Percentiles rank a stretch among this genome's conserved stretches.
These are phyloP conservation scores for Petaurus breviceps DNA, from an alignment of 2,113 vertebrate genomes.

Conservation along the genomic window DNA sequence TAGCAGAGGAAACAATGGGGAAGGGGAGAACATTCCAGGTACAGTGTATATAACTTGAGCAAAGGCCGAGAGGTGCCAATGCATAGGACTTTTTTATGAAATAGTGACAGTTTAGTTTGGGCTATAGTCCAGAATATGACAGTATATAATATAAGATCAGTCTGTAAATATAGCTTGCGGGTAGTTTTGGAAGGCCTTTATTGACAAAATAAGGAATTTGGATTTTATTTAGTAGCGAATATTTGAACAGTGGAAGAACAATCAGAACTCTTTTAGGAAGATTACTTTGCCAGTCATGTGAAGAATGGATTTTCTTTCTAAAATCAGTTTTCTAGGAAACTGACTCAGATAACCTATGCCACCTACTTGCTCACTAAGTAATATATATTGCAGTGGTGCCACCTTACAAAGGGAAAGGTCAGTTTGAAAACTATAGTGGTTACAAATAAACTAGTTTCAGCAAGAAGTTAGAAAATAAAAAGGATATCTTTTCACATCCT, in stretches of 20 bases:
- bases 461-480: constrained; percentile 49
- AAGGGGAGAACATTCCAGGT: background rate
- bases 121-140: background rate
- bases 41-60: background rate
- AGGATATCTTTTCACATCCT: background rate
- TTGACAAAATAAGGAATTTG: background rate
- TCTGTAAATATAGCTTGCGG: background rate
- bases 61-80: background rate
- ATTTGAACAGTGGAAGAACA: background rate
- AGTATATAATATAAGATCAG: background rate
- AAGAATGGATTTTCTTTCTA: background rate
- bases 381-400: constrained; percentile 10
- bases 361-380: background rate
- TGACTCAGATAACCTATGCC: background rate
- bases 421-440: constrained; percentile 23
- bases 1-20: background rate
- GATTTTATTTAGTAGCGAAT: background rate
- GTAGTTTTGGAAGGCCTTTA: background rate
- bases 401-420: constrained; percentile 45
- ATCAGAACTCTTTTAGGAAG: background rate
- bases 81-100: background rate
- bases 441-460: constrained; percentile 42
- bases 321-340: background rate
- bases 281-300: background rate
- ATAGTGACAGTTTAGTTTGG: background rate